These are phyloP conservation scores for Drosophila borealis DNA, from an alignment of 2,888 invertebrate genomes.

Conservation along the genomic window DNA sequence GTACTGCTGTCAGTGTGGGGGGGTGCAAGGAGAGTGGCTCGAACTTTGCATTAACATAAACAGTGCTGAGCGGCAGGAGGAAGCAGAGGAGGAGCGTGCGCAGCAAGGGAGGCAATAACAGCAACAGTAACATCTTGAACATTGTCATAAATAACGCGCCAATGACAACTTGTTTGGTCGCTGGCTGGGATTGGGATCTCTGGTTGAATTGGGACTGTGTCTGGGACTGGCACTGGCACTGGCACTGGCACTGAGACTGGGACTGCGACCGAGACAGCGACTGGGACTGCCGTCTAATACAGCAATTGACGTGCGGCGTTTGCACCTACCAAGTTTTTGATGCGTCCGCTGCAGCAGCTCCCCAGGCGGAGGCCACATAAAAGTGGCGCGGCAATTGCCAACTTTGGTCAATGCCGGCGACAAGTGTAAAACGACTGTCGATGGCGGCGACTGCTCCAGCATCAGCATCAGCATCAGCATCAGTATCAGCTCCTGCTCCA, in stretches of 20 bases:
- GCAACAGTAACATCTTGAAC: slow-evolving; percentile 74
- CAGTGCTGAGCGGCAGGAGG: slow-evolving; percentile 49
- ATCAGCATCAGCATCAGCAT: slow-evolving; percentile 23
- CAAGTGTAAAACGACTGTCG: slow-evolving; percentile 83
- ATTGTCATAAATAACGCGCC: slow-evolving; percentile 81
- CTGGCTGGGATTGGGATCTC: slow-evolving; percentile 47
- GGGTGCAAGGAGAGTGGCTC: slow-evolving; percentile 15
- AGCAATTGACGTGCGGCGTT: slow-evolving; percentile 79
- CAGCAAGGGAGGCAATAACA: slow-evolving; percentile 38
- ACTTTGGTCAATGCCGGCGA: slow-evolving; percentile 83
- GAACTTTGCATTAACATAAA: slow-evolving; percentile 74
- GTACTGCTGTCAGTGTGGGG: slow-evolving; percentile 61
- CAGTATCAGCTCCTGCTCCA: slow-evolving; percentile 38
- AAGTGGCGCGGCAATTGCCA: slow-evolving; percentile 81
- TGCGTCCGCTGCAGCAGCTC: slow-evolving; percentile 62
- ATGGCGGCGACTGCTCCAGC: slow-evolving; percentile 44
- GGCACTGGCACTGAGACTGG: slow-evolving; percentile 28
- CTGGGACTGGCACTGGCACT: slow-evolving; percentile 21
- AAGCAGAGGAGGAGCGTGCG: slow-evolving; percentile 8
- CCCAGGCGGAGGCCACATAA: slow-evolving; percentile 78
- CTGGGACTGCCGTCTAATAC: slow-evolving; percentile 62
- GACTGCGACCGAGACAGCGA: slow-evolving; percentile 10
- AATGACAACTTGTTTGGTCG: slow-evolving; percentile 74
- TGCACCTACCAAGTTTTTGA: slow-evolving; percentile 74
- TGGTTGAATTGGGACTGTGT: slow-evolving; percentile 22